These are phyloP conservation scores for Glossophaga mutica DNA, from an alignment of 2,797 vertebrate genomes.

Conservation along the genomic window DNA sequence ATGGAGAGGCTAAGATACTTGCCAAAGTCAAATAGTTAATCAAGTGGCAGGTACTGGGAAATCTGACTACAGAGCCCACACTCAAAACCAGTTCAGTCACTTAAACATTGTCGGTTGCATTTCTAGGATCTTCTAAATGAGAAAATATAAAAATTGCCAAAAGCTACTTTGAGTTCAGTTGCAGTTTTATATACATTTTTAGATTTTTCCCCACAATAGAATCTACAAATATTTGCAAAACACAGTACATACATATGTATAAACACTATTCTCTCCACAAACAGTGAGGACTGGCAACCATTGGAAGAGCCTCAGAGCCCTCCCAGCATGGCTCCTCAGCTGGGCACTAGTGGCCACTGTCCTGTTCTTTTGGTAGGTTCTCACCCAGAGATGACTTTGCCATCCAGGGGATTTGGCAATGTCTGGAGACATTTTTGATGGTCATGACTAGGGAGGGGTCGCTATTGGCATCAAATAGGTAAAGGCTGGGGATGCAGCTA, in stretches of 20 bases:
- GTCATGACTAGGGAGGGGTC: not conserved
- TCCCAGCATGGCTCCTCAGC: not conserved
- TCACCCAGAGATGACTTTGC: not conserved
- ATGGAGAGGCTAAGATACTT: slow-evolving; percentile 1
- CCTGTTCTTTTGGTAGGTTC: not conserved
- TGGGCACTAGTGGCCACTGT: not conserved
- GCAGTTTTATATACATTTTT: not conserved
- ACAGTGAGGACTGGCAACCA: not conserved
- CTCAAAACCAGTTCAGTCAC: not conserved
- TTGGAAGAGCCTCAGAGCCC: not conserved
- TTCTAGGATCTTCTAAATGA: slow-evolving; percentile 7
- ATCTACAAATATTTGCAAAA: not conserved
- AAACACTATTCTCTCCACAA: not conserved
- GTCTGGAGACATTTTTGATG: not conserved
- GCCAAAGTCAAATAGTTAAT: not conserved
- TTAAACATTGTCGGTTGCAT: not conserved
- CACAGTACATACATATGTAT: not conserved
- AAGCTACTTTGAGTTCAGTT: slow-evolving; percentile 29
- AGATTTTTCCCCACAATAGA: not conserved
- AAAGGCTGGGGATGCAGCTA: not conserved
- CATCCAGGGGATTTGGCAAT: not conserved
- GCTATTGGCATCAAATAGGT: not conserved
- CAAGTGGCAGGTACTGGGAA: not conserved
- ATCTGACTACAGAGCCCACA: not conserved
- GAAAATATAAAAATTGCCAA: slow-evolving; percentile 36